Evolutionary conservation across 2,113 vertebrate species (phyloP), one percentile per base, ranked within the genome.

Genomic region (Pelobates fuscus): DNA sequence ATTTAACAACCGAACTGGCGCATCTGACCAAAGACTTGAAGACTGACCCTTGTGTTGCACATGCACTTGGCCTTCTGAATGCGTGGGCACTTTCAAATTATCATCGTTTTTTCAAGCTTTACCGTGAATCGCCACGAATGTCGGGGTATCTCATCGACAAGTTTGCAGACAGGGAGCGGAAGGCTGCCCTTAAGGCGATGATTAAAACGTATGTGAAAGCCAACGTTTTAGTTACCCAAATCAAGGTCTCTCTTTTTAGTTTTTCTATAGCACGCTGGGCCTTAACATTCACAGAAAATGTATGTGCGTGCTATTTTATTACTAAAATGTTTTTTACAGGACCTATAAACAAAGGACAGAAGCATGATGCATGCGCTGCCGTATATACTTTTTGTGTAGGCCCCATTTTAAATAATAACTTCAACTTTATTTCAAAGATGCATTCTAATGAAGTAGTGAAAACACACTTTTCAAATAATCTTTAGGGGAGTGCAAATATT

Each of bases 91-190:
- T 97, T 5, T 92, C 91, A 81, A 97, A 97, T 84, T 97, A 89
- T 78, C 93, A 89, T 26, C 93, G 94, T 11, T 96, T 97, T 84
- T 97, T 97, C 87, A 87, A 89, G 76, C 89, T 97, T 54, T 95
- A 97, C 80, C 83, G 79, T 27, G 80, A 81, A 2, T 92, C 95
- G 0, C 95, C 95, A 0, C 94, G 94, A 62, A 97, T 97, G 95
- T 94, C 93, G 11, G 93, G 93, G 20, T 95, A 94, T 83, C 94
- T 97, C 70, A 94, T 97, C 77, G 95, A 96, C 88, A 96, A 96
- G 90, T 97, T 97, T 86, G 88, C 92, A 66, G 95, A 96, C 58
- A 89, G 95, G 68, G 95, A 97, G 85, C 88, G 95, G 88, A 95
- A 86, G 78, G 60, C 86, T 0, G 95, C 95, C 17, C 91, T 97